These are phyloP conservation scores for Riparia riparia DNA, from an alignment of 2,113 vertebrate species.

Conservation along the genomic window DNA sequence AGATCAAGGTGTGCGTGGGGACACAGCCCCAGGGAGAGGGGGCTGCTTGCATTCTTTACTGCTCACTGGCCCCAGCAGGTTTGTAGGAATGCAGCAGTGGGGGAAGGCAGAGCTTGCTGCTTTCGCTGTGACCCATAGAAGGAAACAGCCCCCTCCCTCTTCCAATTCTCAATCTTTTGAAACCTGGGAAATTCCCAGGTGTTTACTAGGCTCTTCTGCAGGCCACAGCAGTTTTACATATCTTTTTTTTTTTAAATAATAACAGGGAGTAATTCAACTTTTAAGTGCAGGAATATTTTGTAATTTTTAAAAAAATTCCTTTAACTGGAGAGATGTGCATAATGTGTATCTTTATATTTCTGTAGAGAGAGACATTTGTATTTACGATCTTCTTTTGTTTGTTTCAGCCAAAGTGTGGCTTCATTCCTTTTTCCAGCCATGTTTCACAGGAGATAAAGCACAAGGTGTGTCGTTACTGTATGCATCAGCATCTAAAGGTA, in stretches of 20 bases:
- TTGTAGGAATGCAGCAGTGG: background rate
- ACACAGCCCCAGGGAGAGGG: background rate
- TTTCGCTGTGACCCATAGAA: background rate
- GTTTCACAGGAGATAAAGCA: constrained; percentile 92
- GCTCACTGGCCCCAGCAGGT: background rate
- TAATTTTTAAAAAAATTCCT: background rate
- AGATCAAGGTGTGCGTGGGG: constrained; percentile 87
- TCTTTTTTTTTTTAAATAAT: background rate
- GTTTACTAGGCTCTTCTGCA: background rate
- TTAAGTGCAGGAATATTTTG: background rate
- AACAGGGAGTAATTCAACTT: background rate
- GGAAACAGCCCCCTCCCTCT: background rate
- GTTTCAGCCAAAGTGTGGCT: constrained; percentile 95
- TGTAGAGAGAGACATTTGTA: background rate
- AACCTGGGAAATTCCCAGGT: background rate
- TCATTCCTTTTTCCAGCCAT: constrained; percentile 90
- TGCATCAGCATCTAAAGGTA: constrained; percentile 95
- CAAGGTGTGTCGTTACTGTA: constrained; percentile 95
- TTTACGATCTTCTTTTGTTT: background rate
- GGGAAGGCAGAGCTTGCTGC: background rate
- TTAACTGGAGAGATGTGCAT: background rate
- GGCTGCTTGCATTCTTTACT: rapidly evolving
- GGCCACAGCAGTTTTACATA: background rate
- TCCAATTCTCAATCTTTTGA: background rate
- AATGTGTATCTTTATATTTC: background rate